Base-by-base conservation (phyloP, 2,797 vertebrate species). In the Pogoniulus pusillus region DNA sequence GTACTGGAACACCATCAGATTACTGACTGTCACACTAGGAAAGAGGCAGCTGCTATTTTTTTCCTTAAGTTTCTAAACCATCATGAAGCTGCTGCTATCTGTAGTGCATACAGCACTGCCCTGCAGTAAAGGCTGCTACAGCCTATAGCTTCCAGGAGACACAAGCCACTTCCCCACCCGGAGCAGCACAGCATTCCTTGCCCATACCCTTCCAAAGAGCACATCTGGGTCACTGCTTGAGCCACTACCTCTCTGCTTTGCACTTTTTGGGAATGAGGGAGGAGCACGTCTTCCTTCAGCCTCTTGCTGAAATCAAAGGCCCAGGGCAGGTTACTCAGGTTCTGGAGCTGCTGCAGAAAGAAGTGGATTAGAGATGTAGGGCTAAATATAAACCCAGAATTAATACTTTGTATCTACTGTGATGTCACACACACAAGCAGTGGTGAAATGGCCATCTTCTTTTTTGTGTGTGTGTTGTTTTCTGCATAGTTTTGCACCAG, bases 371-470 rank as follows among this genome's bases (percentile, higher is more conserved):
- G n/a, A n/a, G 29, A 30, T 5, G 6, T 32, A 60, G 32, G 12
- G 18, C 10, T 30, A 47, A 70, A 66, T 10, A 7, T 83, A 58
- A 68, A 75, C 71, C 43, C 12, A 53, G 62, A 72, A 85, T 19
- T 19, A 20, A 16, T 54, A 32, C 27, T 26, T 30, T 65, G 5
- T 24, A 4, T 18, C 1, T 60, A n/a, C 63, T 8, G 6, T 27
- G 37, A 41, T 27, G 60, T 16, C 0, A 0, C 58, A 34, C 32
- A 37, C 1, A 1, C 2, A 0, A 35, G 17, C 32, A 68, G 2
- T 8, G 18, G 30, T 60, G 45, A 73, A 79, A 54, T 51, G 4
- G 1, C 7, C 7, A 16, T 5, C 20, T 45, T 45, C 8, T 20
- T 11, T 32, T 39, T 30, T 51, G 5, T 19, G 2, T 26, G 2